These are phyloP conservation scores for Calephelis perditalis DNA, from an alignment of 2,888 invertebrate species.

Conservation along the genomic window DNA sequence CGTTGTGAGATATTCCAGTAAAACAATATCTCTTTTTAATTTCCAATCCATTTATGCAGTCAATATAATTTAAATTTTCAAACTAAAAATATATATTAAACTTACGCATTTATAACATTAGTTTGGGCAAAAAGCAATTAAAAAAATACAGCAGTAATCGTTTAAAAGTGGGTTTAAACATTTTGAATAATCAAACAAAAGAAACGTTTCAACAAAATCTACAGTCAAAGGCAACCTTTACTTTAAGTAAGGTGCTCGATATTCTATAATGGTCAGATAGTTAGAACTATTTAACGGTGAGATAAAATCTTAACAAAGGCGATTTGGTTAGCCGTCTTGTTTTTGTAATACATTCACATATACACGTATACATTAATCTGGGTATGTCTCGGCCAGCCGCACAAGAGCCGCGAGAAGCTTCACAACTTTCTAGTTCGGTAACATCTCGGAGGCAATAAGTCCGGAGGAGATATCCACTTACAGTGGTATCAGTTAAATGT, in stretches of 20 bases:
- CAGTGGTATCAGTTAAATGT: constrained; percentile 62
- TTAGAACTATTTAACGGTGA: constrained; percentile 74
- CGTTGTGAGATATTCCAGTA: no score
- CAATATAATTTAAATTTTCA: no score
- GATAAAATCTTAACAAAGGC: constrained; percentile 77
- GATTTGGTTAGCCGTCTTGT: constrained; percentile 75
- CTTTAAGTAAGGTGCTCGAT: constrained; percentile 63
- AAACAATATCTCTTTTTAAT: no score
- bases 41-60: no score
- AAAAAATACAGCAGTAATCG: no score
- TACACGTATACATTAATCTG: constrained; percentile 66
- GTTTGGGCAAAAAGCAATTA: no score
- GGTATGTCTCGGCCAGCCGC: constrained; percentile 42
- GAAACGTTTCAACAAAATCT: not conserved
- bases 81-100: no score
- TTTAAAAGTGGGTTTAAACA: not conserved
- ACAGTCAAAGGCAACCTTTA: constrained; percentile 44
- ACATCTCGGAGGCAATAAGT: constrained; percentile 27
- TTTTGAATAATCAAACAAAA: not conserved
- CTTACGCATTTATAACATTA: no score
- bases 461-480: constrained; percentile 43
- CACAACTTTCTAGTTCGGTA: constrained; percentile 13
- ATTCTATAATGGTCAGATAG: constrained; percentile 56
- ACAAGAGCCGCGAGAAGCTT: constrained; percentile 37
- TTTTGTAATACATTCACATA: constrained; percentile 67